A percentile compares a stretch with the other conserved stretches of the same genome.
phyloP scores from a whole-genome alignment of 2,888 invertebrate species.

The Fragum sueziense region DNA sequence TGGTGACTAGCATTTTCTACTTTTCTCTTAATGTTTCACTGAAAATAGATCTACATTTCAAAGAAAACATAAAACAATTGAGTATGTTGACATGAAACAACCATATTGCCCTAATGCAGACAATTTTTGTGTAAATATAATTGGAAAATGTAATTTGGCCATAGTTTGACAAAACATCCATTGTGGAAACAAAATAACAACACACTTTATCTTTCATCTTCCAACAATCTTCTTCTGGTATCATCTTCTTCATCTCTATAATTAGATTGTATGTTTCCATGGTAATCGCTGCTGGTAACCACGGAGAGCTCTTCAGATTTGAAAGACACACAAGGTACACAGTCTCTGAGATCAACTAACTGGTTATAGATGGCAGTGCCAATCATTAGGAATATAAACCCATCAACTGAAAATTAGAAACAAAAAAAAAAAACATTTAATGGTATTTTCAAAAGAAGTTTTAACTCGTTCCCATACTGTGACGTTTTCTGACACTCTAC shows the following conservation, averaged over 20 bases:
- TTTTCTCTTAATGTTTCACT: no score
- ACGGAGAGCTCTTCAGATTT: conserved; percentile 48
- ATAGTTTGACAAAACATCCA: neutral
- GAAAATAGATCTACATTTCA: neutral
- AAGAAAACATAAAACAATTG: no score
- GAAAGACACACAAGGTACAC: conserved; percentile 69
- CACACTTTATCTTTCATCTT: conserved; percentile 30
- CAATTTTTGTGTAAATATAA: no score
- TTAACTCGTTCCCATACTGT: no score
- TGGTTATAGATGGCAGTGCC: conserved; percentile 78
- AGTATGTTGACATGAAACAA: no score
- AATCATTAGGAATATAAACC: conserved; percentile 77
- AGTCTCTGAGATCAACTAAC: conserved; percentile 70
- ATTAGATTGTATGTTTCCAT: conserved; percentile 62
- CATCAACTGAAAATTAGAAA: conserved; percentile 74
- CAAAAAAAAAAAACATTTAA: neutral
- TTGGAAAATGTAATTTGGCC: no score
- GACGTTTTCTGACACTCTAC: no score
- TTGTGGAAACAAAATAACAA: neutral
- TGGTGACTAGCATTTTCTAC: no score
- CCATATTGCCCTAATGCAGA: no score
- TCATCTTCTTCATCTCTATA: conserved; percentile 53
- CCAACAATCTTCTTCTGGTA: conserved; percentile 49
- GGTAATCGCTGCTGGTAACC: conserved; percentile 20
- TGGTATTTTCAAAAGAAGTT: no score